phyloP scores from a whole-genome alignment of 2,888 invertebrate genomes.

The Reticulitermes lucifugus region DNA sequence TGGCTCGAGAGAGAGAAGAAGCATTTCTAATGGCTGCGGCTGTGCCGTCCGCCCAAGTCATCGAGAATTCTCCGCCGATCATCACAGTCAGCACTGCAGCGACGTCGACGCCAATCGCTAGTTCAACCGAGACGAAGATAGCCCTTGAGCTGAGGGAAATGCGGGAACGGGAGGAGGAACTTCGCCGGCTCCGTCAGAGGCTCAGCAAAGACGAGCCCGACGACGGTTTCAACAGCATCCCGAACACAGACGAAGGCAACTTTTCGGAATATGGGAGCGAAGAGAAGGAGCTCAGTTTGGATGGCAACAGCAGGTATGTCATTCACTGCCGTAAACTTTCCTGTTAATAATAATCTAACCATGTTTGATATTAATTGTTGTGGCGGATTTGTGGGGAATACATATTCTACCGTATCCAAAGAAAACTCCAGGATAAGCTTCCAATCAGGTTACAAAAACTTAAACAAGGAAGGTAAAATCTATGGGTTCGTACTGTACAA shows the following conservation, averaged over 20 bases:
- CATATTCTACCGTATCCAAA: too few species aligned
- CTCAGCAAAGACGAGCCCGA: slow-evolving; percentile 51
- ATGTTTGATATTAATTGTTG: too few species aligned
- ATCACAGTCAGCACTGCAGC: not conserved
- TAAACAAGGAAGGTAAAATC: too few species aligned
- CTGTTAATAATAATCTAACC: too few species aligned
- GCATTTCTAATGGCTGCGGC: slow-evolving; percentile 48
- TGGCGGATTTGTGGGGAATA: too few species aligned
- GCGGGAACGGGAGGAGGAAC: slow-evolving; percentile 65
- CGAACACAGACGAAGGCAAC: slow-evolving; percentile 59
- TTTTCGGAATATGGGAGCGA: slow-evolving; percentile 58
- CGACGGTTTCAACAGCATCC: slow-evolving; percentile 56
- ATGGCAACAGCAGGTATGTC: slow-evolving; percentile 56
- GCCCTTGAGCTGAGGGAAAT: slow-evolving; percentile 65
- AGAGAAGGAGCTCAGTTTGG: slow-evolving; percentile 57
- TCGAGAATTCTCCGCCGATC: not conserved
- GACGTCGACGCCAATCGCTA: not conserved
- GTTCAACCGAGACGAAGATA: slow-evolving; percentile 60
- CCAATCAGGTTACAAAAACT: too few species aligned
- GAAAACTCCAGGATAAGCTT: too few species aligned
- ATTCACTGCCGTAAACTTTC: too few species aligned
- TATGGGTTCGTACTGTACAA: too few species aligned
- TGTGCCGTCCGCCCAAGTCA: too few species aligned
- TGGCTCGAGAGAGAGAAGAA: slow-evolving; percentile 55
- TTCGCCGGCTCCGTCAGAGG: slow-evolving; percentile 59